Conservation (phyloP, 2,113 vertebrate genomes). For the Toxotes chatareus region DNA sequence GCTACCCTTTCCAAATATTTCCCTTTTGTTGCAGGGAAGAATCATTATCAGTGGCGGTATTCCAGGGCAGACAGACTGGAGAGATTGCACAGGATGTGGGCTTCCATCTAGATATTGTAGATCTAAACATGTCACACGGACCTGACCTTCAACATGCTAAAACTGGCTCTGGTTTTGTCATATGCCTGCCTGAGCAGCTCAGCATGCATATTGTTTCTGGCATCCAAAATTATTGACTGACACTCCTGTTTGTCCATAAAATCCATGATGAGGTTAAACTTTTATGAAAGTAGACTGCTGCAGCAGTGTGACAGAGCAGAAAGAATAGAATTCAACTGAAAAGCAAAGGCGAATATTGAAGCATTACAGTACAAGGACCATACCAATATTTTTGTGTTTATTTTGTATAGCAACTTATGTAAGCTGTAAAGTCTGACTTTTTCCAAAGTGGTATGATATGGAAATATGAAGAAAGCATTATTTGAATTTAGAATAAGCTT, state of each 20-base stretch:
- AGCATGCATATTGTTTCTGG: slow-evolving; percentile 11
- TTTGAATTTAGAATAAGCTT: neutral
- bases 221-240: slow-evolving; percentile 2
- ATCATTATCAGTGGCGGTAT: slow-evolving; percentile 62
- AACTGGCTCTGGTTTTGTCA: slow-evolving; percentile 25
- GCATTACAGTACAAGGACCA: neutral
- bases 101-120: slow-evolving; percentile 42
- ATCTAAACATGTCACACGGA: slow-evolving; percentile 63
- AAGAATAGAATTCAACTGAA: neutral
- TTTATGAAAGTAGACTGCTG: slow-evolving; percentile 2
- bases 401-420: neutral
- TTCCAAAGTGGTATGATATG: neutral
- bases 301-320: neutral
- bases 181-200: neutral
- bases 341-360: neutral
- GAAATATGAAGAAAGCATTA: too few relatives aligned
- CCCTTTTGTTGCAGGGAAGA: slow-evolving; percentile 72
- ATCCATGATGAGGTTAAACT: slow-evolving; percentile 4
- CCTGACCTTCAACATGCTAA: slow-evolving; percentile 61
- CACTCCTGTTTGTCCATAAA: slow-evolving; percentile 24
- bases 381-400: neutral
- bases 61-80: slow-evolving; percentile 65
- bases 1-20: slow-evolving; percentile 71
- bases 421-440: neutral
- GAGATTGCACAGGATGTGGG: slow-evolving; percentile 58